phyloP scores from a whole-genome alignment of 2,113 vertebrate species.

The Pitta sordida region DNA sequence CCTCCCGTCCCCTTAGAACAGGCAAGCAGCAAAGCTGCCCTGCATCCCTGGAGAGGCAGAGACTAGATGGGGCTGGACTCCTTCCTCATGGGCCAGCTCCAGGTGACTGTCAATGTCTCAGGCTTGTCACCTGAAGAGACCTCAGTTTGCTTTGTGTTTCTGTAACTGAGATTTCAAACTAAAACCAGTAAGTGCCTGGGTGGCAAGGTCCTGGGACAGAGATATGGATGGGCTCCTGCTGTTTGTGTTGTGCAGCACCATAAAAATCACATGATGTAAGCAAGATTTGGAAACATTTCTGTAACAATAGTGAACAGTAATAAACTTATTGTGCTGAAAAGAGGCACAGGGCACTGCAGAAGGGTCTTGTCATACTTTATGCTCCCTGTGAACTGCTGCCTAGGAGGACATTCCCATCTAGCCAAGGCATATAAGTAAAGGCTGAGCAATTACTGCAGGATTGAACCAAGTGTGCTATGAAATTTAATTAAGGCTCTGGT shows the following conservation, averaged over 20 bases:
- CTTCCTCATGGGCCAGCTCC: background rate
- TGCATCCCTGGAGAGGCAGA: background rate
- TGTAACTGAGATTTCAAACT: background rate
- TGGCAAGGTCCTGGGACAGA: background rate
- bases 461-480: background rate
- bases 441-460: background rate
- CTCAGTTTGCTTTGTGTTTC: background rate
- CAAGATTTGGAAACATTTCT: background rate
- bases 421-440: background rate
- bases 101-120: background rate
- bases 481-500: conserved; percentile 38
- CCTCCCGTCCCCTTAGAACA: background rate
- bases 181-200: background rate
- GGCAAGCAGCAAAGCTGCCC: background rate
- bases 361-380: background rate
- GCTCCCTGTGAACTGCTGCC: background rate
- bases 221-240: fast-evolving
- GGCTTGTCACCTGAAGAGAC: background rate
- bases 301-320: background rate
- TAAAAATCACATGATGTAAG: background rate
- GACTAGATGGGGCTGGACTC: background rate
- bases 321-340: background rate
- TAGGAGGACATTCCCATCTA: background rate
- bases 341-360: background rate
- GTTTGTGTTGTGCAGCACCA: background rate